These are phyloP conservation scores for Craseonycteris thonglongyai DNA, from an alignment of 2,113 vertebrate genomes.

Conservation along the genomic window DNA sequence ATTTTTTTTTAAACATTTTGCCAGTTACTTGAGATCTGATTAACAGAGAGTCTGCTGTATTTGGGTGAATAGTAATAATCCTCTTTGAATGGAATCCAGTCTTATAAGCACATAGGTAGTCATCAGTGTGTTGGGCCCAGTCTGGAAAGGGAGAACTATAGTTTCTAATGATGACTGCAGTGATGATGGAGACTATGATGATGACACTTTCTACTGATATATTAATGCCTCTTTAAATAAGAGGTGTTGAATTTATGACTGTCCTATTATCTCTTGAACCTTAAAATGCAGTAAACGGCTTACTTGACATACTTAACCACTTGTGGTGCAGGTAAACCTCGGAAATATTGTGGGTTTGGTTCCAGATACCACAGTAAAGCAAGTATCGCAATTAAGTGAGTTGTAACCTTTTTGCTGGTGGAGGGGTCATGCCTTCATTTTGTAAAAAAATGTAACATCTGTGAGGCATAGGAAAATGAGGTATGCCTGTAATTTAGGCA, in stretches of 20 bases:
- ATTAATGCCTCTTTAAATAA: background rate
- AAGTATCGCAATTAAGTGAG: too few relatives aligned
- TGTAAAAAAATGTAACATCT: background rate
- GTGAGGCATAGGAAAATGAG: fast-evolving
- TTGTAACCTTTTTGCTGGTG: background rate
- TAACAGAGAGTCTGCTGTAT: too few relatives aligned
- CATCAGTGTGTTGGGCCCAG: background rate
- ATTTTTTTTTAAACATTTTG: too few relatives aligned
- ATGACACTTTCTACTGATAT: background rate
- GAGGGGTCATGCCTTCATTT: background rate
- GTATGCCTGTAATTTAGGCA: background rate
- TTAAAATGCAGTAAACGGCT: background rate
- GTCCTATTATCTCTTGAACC: background rate
- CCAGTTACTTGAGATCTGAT: too few relatives aligned
- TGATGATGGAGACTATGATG: too few relatives aligned
- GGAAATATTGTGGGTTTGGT: background rate
- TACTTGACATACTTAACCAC: background rate
- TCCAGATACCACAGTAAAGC: background rate
- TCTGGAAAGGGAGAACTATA: background rate
- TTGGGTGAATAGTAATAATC: background rate
- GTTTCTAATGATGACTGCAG: background rate
- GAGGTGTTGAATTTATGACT: background rate
- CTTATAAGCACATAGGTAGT: background rate
- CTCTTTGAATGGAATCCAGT: background rate
- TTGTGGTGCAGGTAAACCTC: background rate